Evolutionary conservation across 2,888 invertebrate genomes (phyloP).

Genomic region (Cactoblastis cactorum): DNA sequence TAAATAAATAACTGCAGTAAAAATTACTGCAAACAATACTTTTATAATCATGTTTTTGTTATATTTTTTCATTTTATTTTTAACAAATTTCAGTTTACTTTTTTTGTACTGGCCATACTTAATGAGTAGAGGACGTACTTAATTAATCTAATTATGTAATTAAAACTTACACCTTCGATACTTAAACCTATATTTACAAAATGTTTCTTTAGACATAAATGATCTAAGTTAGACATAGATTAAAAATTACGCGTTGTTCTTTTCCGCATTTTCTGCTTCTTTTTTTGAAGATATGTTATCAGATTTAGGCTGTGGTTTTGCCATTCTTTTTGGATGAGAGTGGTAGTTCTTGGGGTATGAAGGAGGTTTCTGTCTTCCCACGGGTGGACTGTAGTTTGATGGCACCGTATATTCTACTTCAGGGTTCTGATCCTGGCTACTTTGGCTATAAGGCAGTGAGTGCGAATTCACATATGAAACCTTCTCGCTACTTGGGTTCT

Average conservation of each 20-base stretch:
- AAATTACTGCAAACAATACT: too few species aligned
- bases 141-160: too few species aligned
- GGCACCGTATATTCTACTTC: constrained; percentile 53
- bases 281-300: constrained; percentile 34
- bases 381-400: constrained; percentile 44
- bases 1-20: too few species aligned
- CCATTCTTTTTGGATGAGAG: constrained; percentile 62
- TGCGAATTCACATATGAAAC: constrained; percentile 67
- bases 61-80: too few species aligned
- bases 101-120: neutral
- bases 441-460: constrained; percentile 45
- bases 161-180: neutral
- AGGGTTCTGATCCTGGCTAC: constrained; percentile 44
- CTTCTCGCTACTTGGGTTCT: constrained; percentile 51
- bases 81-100: too few species aligned
- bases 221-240: constrained; percentile 16
- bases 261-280: constrained; percentile 39
- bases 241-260: constrained; percentile 39
- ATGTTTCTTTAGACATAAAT: constrained; percentile 19
- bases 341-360: constrained; percentile 63
- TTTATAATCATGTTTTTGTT: too few species aligned
- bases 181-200: constrained; percentile 40
- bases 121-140: neutral
- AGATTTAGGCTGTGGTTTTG: constrained; percentile 44
- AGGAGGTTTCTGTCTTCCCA: constrained; percentile 49